Conservation (phyloP, 2,888 invertebrate species). For the Cacoxenus indagator region DNA sequence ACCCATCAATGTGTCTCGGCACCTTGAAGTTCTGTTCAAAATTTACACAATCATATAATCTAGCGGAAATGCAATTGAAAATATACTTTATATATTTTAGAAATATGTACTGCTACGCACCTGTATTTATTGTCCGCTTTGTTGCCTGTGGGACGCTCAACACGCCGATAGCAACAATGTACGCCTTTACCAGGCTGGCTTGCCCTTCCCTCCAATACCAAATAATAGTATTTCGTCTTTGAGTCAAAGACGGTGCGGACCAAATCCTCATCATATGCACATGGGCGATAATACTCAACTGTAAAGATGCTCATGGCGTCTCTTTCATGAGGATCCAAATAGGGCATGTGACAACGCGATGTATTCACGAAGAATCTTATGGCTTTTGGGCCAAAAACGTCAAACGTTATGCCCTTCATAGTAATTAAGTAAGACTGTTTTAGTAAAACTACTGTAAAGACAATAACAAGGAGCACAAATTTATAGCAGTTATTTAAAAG, state of each 20-base stretch:
- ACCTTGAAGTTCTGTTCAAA: constrained; percentile 52
- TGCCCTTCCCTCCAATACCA: not conserved
- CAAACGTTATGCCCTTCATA: too few species aligned
- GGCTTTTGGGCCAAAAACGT: too few species aligned
- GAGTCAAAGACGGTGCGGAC: constrained; percentile 51
- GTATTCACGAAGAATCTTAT: constrained; percentile 64
- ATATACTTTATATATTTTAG: not conserved
- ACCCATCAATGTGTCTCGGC: constrained; percentile 48
- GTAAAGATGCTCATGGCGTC: constrained; percentile 72
- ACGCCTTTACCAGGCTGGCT: constrained; percentile 2
- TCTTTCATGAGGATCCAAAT: constrained; percentile 74
- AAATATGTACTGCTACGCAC: constrained; percentile 44
- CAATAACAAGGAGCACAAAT: too few species aligned
- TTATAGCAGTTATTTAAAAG: too few species aligned
- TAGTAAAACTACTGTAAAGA: too few species aligned
- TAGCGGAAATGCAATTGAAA: constrained; percentile 21
- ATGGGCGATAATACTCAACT: constrained; percentile 71
- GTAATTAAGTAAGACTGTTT: too few species aligned
- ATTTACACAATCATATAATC: constrained; percentile 43
- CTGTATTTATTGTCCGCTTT: constrained; percentile 53
- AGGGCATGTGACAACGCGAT: constrained; percentile 75
- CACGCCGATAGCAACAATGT: constrained; percentile 62
- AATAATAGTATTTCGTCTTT: not conserved
- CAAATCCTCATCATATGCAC: constrained; percentile 65
- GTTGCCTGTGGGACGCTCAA: constrained; percentile 55